phyloP scores from a whole-genome alignment of 1,140 invertebrate species.

The Anadara kagoshimensis region DNA sequence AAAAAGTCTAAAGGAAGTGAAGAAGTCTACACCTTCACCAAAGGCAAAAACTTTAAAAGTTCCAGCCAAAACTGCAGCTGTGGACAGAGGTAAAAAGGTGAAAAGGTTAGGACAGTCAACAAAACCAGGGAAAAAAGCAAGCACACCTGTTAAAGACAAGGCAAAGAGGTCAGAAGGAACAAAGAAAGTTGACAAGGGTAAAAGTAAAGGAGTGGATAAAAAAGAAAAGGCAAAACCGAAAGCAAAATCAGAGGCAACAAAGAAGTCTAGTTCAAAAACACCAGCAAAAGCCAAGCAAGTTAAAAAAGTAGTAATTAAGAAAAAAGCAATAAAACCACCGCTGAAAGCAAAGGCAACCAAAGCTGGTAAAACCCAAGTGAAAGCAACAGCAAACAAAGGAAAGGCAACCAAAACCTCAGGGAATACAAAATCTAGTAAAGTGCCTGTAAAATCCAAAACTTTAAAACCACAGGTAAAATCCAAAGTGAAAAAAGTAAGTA shows the following conservation, averaged over 20 bases:
- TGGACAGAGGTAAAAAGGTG: background rate
- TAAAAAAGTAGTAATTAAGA: constrained; percentile 16
- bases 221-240: constrained; percentile 5
- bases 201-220: constrained; percentile 5
- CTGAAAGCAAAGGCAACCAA: background rate
- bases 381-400: constrained; percentile 1
- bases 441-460: background rate
- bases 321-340: background rate
- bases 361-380: constrained; percentile 4
- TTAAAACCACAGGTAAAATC: background rate
- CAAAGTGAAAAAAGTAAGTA: constrained; percentile 4
- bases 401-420: background rate
- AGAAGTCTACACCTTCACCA: background rate
- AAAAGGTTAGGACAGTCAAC: background rate
- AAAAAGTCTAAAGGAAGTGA: background rate
- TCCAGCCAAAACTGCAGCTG: background rate
- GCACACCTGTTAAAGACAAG: background rate
- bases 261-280: background rate
- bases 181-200: constrained; percentile 3
- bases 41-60: background rate
- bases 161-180: background rate
- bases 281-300: background rate
- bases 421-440: background rate
- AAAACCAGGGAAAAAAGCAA: background rate
- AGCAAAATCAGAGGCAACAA: constrained; percentile 4